Conservation (phyloP, 1,140 invertebrate species). For the Mycetomoellerius zeteki region DNA sequence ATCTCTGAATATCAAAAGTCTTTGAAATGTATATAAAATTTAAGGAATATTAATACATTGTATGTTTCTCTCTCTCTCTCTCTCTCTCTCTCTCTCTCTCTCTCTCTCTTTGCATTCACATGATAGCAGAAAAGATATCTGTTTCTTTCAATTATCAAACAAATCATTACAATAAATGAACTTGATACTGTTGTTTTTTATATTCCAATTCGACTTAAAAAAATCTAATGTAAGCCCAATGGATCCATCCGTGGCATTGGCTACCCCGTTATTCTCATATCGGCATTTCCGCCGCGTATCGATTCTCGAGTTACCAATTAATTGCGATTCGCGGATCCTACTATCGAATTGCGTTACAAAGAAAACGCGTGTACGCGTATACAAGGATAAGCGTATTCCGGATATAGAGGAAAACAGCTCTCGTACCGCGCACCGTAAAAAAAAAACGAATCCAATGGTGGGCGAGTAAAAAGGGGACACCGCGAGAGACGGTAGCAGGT, state of each 20-base stretch:
- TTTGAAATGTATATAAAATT: not conserved
- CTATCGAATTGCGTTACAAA: constrained; percentile 49
- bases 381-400: not conserved
- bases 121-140: not conserved
- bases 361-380: constrained; percentile 4
- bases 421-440: not conserved
- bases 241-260: not conserved
- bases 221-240: constrained; percentile 7
- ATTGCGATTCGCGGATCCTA: constrained; percentile 24
- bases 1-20: not conserved
- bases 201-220: constrained; percentile 14
- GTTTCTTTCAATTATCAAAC: not conserved
- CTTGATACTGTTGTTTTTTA: not conserved
- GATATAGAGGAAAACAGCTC: constrained; percentile 14
- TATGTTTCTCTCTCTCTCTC: not conserved
- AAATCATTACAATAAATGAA: constrained; percentile 17
- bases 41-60: not conserved
- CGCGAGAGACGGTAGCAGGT: constrained; percentile 50
- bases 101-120: not conserved
- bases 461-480: not conserved
- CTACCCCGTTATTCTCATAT: constrained; percentile 14
- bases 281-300: not conserved
- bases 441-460: constrained; percentile 23
- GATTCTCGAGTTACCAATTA: constrained; percentile 61
- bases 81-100: not conserved